These are phyloP conservation scores for Apus apus DNA, from an alignment of 2,113 vertebrate genomes.

Conservation along the genomic window DNA sequence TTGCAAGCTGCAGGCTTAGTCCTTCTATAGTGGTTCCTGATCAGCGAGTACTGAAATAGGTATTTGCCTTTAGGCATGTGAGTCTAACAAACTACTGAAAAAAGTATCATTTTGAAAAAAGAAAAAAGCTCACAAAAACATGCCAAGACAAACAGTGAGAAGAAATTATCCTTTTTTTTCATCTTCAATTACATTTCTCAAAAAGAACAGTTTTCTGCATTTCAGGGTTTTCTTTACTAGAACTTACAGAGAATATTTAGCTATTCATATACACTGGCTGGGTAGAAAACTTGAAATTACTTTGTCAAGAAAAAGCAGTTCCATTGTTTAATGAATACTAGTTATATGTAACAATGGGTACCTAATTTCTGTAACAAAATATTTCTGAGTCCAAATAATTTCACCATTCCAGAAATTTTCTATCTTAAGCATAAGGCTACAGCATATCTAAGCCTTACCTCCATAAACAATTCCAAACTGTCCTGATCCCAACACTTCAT, in stretches of 20 bases:
- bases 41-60: background rate
- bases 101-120: no score
- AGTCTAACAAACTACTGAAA: background rate
- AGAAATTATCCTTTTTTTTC: background rate
- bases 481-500: constrained; percentile 95
- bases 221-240: background rate
- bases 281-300: background rate
- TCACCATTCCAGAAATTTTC: background rate
- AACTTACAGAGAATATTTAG: background rate
- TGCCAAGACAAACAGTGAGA: background rate
- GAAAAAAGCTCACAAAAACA: background rate
- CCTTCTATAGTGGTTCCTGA: background rate
- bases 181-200: background rate
- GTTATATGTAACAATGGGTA: background rate
- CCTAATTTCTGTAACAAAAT: background rate
- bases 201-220: background rate
- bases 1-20: background rate
- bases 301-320: background rate
- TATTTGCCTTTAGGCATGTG: background rate
- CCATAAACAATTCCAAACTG: constrained; percentile 99
- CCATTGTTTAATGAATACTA: background rate
- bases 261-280: background rate
- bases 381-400: background rate
- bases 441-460: constrained; percentile 77
- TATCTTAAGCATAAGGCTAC: background rate